A percentile compares a stretch with the other conserved stretches of the same genome.
Evolutionary conservation across 2,797 vertebrate species (phyloP).

Genomic region (Epinephelus malabaricus): DNA sequence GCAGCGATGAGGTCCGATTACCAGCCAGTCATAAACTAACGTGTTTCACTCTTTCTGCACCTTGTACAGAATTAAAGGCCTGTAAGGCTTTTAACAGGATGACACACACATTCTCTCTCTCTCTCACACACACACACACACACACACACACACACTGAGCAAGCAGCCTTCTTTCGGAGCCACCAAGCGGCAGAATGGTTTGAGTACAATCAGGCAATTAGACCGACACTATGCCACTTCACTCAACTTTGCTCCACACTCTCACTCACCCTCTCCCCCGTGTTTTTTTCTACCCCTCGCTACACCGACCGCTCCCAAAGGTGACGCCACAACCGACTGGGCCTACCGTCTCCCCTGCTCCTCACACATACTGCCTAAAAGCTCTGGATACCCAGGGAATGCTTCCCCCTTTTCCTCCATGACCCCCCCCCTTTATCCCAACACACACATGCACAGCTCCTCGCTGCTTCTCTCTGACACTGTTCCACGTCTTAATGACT

Average conservation of each 20-base stretch:
- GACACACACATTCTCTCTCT: neutral
- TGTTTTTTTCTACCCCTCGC: conserved; percentile 9
- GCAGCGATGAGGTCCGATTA: conserved; percentile 76
- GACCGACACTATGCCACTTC: conserved; percentile 66
- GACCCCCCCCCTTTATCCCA: conserved; percentile 6
- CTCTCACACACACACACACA: conserved; percentile 8
- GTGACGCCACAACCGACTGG: conserved; percentile 32
- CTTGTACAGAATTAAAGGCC: conserved; percentile 72
- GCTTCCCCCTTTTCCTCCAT: conserved; percentile 42
- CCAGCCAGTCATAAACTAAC: conserved; percentile 76
- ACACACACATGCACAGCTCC: conserved; percentile 37
- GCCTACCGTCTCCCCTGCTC: conserved; percentile 37
- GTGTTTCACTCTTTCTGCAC: conserved; percentile 49
- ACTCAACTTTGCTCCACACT: conserved; percentile 58
- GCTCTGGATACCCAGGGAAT: conserved; percentile 68
- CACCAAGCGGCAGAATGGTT: conserved; percentile 74
- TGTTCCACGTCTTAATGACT: conserved; percentile 65
- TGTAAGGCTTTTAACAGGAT: conserved; percentile 78
- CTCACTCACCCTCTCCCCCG: conserved; percentile 37
- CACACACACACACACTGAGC: conserved; percentile 24
- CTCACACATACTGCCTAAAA: conserved; percentile 75
- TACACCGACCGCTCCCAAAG: conserved; percentile 56
- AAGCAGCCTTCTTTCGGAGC: conserved; percentile 50
- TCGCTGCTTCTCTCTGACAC: conserved; percentile 26
- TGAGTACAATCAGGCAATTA: conserved; percentile 81